Conservation (phyloP, 2,888 invertebrate species). For the Endotricha flammealis region DNA sequence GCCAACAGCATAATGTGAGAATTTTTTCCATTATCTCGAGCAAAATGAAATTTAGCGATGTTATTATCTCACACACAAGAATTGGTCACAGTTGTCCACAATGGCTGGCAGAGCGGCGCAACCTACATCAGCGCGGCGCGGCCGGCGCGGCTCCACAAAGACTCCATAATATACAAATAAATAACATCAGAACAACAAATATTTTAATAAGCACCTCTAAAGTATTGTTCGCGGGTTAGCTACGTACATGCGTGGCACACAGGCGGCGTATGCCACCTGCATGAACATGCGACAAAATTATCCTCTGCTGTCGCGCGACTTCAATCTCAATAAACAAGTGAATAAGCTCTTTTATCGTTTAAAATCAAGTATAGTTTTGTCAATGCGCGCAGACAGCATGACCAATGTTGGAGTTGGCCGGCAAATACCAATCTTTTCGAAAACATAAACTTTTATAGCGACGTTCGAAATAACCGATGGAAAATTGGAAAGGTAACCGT, state of each 20-base stretch:
- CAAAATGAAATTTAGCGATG: slow-evolving; percentile 50
- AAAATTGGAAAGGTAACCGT: slow-evolving; percentile 71
- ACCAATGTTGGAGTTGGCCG: slow-evolving; percentile 58
- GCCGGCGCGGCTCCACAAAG: slow-evolving; percentile 63
- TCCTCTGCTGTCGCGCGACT: slow-evolving; percentile 17
- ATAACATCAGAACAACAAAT: slow-evolving; percentile 75
- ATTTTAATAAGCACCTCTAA: slow-evolving; percentile 75
- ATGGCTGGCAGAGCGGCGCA: slow-evolving; percentile 43
- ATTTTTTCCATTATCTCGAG: slow-evolving; percentile 9
- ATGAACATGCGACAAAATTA: slow-evolving; percentile 23
- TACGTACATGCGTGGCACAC: slow-evolving; percentile 59
- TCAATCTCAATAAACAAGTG: slow-evolving; percentile 19
- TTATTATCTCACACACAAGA: slow-evolving; percentile 55
- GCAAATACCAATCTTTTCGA: slow-evolving; percentile 55
- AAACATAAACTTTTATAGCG: slow-evolving; percentile 66
- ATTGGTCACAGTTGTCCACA: slow-evolving; percentile 66
- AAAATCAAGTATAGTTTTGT: slow-evolving; percentile 28
- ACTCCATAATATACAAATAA: slow-evolving; percentile 70
- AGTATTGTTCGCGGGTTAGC: slow-evolving; percentile 66
- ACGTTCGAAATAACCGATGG: slow-evolving; percentile 56
- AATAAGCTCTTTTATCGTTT: slow-evolving; percentile 27
- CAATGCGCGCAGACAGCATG: slow-evolving; percentile 56
- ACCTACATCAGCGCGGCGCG: slow-evolving; percentile 47
- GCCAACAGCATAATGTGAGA: slow-evolving; percentile 5
- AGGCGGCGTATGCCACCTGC: slow-evolving; percentile 48